Conservation (phyloP, 2,888 invertebrate species). For the Spicauda simplicius region DNA sequence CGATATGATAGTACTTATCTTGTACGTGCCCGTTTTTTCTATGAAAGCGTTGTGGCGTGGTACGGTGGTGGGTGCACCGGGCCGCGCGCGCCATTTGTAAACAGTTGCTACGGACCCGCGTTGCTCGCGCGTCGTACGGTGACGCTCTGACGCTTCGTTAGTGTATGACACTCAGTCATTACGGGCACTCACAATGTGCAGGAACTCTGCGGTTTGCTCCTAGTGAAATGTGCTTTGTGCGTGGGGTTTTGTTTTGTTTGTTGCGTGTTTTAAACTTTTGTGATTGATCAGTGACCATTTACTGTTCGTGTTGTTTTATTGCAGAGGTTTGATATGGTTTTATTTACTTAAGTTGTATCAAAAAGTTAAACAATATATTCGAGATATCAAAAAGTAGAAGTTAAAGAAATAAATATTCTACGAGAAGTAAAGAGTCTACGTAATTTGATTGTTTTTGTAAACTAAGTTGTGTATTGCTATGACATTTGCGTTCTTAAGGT, state of each 20-base stretch:
- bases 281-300: constrained; percentile 51
- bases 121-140: constrained; percentile 59
- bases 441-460: neutral
- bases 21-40: constrained; percentile 63
- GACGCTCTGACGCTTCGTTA: constrained; percentile 36
- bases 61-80: constrained; percentile 59
- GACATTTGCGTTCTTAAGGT: constrained; percentile 8
- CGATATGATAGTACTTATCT: constrained; percentile 71
- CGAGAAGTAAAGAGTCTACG: constrained; percentile 21
- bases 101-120: constrained; percentile 64
- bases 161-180: constrained; percentile 32
- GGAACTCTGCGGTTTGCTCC: constrained; percentile 69
- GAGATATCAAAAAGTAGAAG: too few relatives aligned
- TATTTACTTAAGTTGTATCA: neutral
- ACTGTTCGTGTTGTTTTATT: constrained; percentile 35
- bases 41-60: constrained; percentile 48
- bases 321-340: constrained; percentile 25
- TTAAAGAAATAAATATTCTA: neutral
- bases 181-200: constrained; percentile 63
- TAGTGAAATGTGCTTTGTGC: constrained; percentile 50
- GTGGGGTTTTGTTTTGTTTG: constrained; percentile 42
- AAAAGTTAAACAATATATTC: too few relatives aligned
- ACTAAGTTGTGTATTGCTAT: neutral
- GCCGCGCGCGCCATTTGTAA: constrained; percentile 54
- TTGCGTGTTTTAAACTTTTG: constrained; percentile 38